Evolutionary conservation across 2,888 invertebrate genomes (phyloP).

Genomic region (Caenorhabditis imperialis): DNA sequence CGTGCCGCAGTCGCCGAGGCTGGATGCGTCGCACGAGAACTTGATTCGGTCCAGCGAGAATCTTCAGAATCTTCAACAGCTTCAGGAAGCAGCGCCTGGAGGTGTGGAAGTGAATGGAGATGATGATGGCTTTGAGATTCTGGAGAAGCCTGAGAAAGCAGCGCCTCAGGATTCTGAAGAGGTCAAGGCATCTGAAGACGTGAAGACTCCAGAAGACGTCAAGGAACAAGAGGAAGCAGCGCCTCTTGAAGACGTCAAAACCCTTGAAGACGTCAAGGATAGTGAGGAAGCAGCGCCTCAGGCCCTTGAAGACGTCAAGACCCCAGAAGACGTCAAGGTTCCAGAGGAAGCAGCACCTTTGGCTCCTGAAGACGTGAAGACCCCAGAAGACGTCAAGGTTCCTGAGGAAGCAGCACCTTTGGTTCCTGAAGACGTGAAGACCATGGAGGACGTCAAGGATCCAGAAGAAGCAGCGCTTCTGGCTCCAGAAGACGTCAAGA

Average conservation of each 20-base stretch:
- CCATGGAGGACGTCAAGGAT: background rate
- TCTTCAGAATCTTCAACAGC: background rate
- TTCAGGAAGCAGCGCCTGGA: conserved; percentile 35
- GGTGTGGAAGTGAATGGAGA: background rate
- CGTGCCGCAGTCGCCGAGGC: conserved; percentile 46
- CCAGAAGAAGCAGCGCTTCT: conserved; percentile 16
- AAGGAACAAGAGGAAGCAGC: conserved; percentile 46
- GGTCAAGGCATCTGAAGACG: conserved; percentile 18
- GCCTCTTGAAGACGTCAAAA: conserved; percentile 6
- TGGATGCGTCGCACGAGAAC: conserved; percentile 34
- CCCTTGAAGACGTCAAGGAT: background rate
- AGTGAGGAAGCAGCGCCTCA: conserved; percentile 33
- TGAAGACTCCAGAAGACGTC: conserved; percentile 28
- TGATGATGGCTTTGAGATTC: conserved; percentile 2
- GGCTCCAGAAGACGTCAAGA: conserved; percentile 5
- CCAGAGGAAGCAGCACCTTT: conserved; percentile 26
- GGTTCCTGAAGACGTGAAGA: background rate
- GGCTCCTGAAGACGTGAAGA: conserved; percentile 1
- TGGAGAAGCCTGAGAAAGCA: conserved; percentile 11
- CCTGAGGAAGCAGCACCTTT: conserved; percentile 8
- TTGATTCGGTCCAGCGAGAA: conserved; percentile 18
- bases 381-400: no score
- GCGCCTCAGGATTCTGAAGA: background rate
- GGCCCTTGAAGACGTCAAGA: conserved; percentile 2
- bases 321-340: no score